A percentile compares a stretch with the other conserved stretches of the same genome.
Conservation (phyloP, 2,797 vertebrate genomes). For the Cetoscarus ocellatus region DNA sequence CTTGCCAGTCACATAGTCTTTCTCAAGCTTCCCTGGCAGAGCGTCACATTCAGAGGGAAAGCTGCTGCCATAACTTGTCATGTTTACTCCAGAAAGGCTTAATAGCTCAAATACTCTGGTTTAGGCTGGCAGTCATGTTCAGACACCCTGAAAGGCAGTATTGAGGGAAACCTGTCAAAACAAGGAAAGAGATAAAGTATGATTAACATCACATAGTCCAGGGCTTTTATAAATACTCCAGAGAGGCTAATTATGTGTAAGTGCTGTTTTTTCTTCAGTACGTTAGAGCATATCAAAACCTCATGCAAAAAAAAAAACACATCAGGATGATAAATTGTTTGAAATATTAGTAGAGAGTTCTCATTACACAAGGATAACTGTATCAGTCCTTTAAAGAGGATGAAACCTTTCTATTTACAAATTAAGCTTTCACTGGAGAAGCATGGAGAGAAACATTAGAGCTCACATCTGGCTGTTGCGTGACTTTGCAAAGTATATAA, state of each 20-base stretch:
- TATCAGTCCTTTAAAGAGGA: slow-evolving; percentile 14
- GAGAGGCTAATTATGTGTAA: slow-evolving; percentile 21
- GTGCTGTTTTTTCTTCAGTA: not conserved
- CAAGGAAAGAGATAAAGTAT: slow-evolving; percentile 34
- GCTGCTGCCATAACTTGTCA: slow-evolving; percentile 31
- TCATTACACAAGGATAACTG: slow-evolving; percentile 49
- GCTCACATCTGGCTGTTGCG: no score
- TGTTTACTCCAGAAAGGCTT: slow-evolving; percentile 26
- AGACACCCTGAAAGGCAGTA: slow-evolving; percentile 25
- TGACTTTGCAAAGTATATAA: no score
- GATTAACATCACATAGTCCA: slow-evolving; percentile 19
- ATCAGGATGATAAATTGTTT: slow-evolving; percentile 25
- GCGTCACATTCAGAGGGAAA: slow-evolving; percentile 22
- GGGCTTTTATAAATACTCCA: slow-evolving; percentile 29
- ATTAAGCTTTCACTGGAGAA: slow-evolving; percentile 43
- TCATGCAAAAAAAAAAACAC: slow-evolving; percentile 18
- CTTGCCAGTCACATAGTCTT: slow-evolving; percentile 37
- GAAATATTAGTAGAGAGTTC: slow-evolving; percentile 13
- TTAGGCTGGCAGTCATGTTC: slow-evolving; percentile 22
- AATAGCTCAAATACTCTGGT: slow-evolving; percentile 24
- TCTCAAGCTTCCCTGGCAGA: slow-evolving; percentile 44
- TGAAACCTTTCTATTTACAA: slow-evolving; percentile 10
- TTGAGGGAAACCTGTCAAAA: slow-evolving; percentile 54
- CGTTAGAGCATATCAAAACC: slow-evolving; percentile 15
- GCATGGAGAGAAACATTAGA: slow-evolving; percentile 10